Evolutionary conservation across 30 jellyfish, hydroid and myxozoan species (phyloP).

Genomic region (Cassiopea andromeda): DNA sequence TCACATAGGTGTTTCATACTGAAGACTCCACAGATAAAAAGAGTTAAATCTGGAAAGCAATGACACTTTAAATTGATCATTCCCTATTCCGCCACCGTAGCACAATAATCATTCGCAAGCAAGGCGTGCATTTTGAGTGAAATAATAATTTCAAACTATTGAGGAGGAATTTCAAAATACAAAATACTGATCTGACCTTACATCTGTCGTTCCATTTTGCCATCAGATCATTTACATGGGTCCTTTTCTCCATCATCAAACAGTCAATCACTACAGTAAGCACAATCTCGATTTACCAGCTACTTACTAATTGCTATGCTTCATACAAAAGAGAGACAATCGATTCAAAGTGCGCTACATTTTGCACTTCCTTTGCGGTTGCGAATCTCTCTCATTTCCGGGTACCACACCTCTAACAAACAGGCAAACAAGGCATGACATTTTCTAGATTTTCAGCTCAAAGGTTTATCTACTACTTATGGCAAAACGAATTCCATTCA

Average conservation of each 20-base stretch:
- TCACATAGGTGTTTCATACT: not conserved
- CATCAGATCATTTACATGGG: not conserved
- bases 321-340: not conserved
- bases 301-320: not conserved
- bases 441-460: not conserved
- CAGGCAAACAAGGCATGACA: not conserved
- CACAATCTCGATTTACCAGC: not conserved
- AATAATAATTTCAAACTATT: not conserved
- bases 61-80: too few relatives aligned
- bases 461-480: too few relatives aligned
- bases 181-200: not conserved
- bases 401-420: slow-evolving; percentile 11
- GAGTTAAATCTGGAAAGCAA: too few relatives aligned
- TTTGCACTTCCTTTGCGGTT: slow-evolving; percentile 19
- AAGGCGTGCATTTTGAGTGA: not conserved
- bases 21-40: too few relatives aligned
- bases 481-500: too few relatives aligned
- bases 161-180: not conserved
- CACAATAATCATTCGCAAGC: too few relatives aligned
- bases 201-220: not conserved
- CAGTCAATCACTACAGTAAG: not conserved
- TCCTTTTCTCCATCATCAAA: not conserved
- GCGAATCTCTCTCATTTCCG: not conserved
- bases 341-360: not conserved
- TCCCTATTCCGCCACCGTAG: too few relatives aligned